phyloP scores from a whole-genome alignment of 2,113 vertebrate genomes.

The Paramisgurnus dabryanus region DNA sequence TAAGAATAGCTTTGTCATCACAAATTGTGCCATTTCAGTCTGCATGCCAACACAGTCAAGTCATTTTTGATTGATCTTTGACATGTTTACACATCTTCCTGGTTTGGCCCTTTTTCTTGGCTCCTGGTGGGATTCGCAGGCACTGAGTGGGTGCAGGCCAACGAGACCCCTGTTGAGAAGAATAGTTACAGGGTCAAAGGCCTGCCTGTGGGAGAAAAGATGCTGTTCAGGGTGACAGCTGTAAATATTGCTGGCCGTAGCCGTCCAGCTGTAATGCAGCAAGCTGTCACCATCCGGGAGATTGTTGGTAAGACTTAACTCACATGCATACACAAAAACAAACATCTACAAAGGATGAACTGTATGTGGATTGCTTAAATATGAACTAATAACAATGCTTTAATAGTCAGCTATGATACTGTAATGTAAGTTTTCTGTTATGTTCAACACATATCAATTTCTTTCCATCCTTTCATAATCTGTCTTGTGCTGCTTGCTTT shows the following conservation, averaged over 20 bases:
- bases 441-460: slow-evolving; percentile 9
- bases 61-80: slow-evolving; percentile 16
- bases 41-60: background rate
- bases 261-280: slow-evolving; percentile 71
- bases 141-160: slow-evolving; percentile 79
- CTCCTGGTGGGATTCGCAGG: slow-evolving; percentile 62
- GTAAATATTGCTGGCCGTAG: slow-evolving; percentile 86
- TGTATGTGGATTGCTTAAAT: background rate
- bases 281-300: slow-evolving; percentile 85
- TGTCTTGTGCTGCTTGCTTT: background rate
- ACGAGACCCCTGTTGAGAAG: slow-evolving; percentile 71
- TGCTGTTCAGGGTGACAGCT: slow-evolving; percentile 82
- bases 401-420: too few species aligned
- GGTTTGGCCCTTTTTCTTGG: slow-evolving; percentile 23
- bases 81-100: slow-evolving; percentile 10
- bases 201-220: slow-evolving; percentile 82
- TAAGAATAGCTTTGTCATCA: background rate
- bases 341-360: background rate
- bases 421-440: slow-evolving; percentile 4
- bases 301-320: slow-evolving; percentile 77
- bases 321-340: background rate
- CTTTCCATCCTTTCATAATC: background rate
- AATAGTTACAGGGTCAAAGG: slow-evolving; percentile 78
- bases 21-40: background rate
- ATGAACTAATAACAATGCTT: background rate